These are phyloP conservation scores for Linepithema humile DNA, from an alignment of 1,140 invertebrate genomes.

Conservation along the genomic window DNA sequence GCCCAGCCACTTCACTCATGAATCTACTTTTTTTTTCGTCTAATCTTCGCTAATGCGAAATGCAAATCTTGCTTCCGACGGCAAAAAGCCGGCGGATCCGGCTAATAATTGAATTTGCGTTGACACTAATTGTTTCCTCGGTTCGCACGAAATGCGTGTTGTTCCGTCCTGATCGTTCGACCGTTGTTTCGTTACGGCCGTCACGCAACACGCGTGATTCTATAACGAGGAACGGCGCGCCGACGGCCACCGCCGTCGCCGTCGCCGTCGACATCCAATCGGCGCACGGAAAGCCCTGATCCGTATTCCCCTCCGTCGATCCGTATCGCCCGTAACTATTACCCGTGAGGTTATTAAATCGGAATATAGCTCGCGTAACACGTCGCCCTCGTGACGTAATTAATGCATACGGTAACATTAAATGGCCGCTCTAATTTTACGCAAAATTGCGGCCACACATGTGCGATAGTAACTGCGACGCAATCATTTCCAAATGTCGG, in stretches of 20 bases:
- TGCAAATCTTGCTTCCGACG: conserved; percentile 36
- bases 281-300: conserved; percentile 4
- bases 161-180: conserved; percentile 47
- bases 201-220: conserved; percentile 58
- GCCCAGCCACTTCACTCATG: not conserved
- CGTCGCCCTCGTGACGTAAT: conserved; percentile 24
- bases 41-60: conserved; percentile 31
- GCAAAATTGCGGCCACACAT: conserved; percentile 2
- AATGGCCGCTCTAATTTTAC: conserved; percentile 25
- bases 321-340: conserved; percentile 52
- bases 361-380: conserved; percentile 32
- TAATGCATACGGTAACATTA: conserved; percentile 39
- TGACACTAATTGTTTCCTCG: conserved; percentile 48
- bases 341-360: conserved; percentile 51
- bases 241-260: conserved; percentile 18
- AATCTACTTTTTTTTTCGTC: not conserved
- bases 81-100: conserved; percentile 41
- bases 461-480: not conserved
- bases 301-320: conserved; percentile 57
- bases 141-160: conserved; percentile 38
- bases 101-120: conserved; percentile 56
- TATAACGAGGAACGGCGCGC: conserved; percentile 36
- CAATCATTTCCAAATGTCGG: conserved; percentile 21
- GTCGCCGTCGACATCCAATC: conserved; percentile 7
- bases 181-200: conserved; percentile 60